Conservation (phyloP, 2,888 invertebrate species). For the Sinhomidia bicolor region DNA sequence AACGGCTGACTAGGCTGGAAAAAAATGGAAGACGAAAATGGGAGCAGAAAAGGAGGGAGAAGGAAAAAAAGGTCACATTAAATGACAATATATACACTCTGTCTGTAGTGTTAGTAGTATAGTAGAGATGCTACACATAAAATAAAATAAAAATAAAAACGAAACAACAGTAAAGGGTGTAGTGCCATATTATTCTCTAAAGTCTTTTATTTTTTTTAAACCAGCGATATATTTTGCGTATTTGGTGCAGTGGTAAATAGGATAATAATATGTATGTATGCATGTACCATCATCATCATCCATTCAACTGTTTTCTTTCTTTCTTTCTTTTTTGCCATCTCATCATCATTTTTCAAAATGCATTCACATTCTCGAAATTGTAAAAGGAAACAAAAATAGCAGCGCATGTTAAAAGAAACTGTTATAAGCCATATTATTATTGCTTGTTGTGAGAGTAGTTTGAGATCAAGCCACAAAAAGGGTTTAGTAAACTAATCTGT, state of each 20-base stretch:
- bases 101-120: no score
- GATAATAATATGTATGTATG: no score
- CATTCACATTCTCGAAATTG: neutral
- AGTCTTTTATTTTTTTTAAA: no score
- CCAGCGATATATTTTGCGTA: no score
- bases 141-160: no score
- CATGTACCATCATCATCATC: no score
- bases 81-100: no score
- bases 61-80: neutral
- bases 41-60: neutral
- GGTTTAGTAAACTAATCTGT: neutral
- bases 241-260: no score
- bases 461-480: conserved; percentile 50
- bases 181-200: neutral
- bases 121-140: no score
- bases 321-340: neutral
- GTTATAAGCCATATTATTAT: conserved; percentile 37
- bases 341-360: conserved; percentile 7
- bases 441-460: no score
- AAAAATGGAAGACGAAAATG: neutral
- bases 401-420: neutral
- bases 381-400: neutral
- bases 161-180: neutral
- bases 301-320: neutral
- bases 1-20: neutral